Conservation (phyloP, 2,888 invertebrate species). For the Lepidochitona cinerea region DNA sequence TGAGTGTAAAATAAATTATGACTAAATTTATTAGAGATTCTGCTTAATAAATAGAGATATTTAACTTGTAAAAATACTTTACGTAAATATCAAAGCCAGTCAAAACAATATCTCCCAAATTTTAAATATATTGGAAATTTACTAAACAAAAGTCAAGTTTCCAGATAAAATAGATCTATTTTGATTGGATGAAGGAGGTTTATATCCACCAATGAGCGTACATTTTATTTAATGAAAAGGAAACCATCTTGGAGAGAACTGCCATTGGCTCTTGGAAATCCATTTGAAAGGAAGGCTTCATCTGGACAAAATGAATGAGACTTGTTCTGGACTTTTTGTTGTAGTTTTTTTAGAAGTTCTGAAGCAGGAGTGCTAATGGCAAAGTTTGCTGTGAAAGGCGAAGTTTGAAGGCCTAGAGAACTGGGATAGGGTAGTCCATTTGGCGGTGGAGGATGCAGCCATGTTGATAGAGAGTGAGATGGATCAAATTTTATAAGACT, state of each 20-base stretch:
- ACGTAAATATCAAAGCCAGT: too few species aligned
- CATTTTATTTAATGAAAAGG: neutral
- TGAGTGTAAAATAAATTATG: too few species aligned
- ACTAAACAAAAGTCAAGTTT: too few species aligned
- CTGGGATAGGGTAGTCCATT: neutral
- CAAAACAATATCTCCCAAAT: too few species aligned
- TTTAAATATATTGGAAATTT: too few species aligned
- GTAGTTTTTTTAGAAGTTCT: constrained; percentile 67
- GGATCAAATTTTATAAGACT: neutral
- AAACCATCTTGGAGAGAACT: neutral
- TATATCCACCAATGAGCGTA: too few species aligned
- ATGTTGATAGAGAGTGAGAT: neutral
- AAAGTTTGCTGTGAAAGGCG: constrained; percentile 45
- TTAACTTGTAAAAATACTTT: too few species aligned
- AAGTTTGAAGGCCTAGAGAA: neutral
- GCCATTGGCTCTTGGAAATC: neutral
- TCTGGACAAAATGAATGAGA: constrained; percentile 17
- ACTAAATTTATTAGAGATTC: too few species aligned
- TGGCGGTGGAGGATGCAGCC: neutral
- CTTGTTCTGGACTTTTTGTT: constrained; percentile 68
- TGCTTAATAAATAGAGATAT: too few species aligned
- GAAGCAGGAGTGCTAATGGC: constrained; percentile 67
- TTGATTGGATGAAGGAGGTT: neutral
- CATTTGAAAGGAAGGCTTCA: neutral
- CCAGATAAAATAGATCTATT: neutral